Conservation (phyloP, 2,888 invertebrate species). For the Idaea aversata region DNA sequence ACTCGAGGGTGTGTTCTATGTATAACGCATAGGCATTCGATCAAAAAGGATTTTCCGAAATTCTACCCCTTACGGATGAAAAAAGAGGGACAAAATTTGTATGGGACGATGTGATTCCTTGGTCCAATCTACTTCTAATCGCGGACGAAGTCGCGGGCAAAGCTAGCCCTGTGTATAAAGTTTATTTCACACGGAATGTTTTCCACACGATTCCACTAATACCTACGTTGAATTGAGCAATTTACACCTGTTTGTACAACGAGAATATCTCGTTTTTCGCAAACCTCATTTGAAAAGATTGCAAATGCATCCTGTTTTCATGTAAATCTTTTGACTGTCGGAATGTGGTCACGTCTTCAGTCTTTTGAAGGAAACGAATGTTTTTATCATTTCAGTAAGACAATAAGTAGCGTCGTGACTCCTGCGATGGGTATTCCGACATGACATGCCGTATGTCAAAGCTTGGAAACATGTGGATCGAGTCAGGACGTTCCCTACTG, state of each 20-base stretch:
- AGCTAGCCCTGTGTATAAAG: constrained; percentile 18
- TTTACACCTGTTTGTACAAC: constrained; percentile 22
- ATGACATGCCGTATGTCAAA: constrained; percentile 49
- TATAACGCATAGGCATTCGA: too few relatives aligned
- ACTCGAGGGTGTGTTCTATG: too few relatives aligned
- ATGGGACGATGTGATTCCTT: too few relatives aligned
- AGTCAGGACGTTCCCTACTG: constrained; percentile 57
- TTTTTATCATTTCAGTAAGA: constrained; percentile 29
- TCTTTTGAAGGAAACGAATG: constrained; percentile 13
- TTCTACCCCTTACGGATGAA: too few relatives aligned
- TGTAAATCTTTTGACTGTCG: constrained; percentile 9
- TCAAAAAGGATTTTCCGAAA: too few relatives aligned
- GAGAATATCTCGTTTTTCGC: constrained; percentile 15
- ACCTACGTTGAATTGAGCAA: constrained; percentile 26
- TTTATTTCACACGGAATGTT: constrained; percentile 15
- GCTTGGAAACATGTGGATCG: constrained; percentile 54
- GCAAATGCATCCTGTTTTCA: constrained; percentile 13
- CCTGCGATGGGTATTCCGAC: constrained; percentile 32
- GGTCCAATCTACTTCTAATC: too few relatives aligned
- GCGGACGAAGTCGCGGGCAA: too few relatives aligned
- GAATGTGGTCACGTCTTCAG: constrained; percentile 10
- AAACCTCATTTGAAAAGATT: constrained; percentile 12
- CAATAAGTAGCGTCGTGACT: constrained; percentile 43
- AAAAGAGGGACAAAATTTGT: too few relatives aligned
- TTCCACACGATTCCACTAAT: constrained; percentile 32